Percentiles rank a stretch among this genome's conserved stretches.
These are phyloP conservation scores for Escarpia spicata DNA, from an alignment of 2,888 invertebrate species.

Conservation along the genomic window DNA sequence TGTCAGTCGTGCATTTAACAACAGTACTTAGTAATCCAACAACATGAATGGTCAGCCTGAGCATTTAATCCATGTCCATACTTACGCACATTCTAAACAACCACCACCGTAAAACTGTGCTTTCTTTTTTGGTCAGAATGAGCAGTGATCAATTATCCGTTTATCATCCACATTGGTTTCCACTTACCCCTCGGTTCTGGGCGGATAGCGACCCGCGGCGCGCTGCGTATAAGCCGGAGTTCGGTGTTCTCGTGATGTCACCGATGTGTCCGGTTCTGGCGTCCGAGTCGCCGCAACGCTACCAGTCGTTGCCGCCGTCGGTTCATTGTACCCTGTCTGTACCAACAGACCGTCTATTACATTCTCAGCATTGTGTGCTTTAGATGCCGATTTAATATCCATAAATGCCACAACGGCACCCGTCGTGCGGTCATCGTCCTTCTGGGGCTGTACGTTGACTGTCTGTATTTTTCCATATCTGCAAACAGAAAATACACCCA, in stretches of 20 bases:
- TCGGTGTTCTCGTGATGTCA: background rate
- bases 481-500: slow-evolving; percentile 60
- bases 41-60: background rate
- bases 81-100: background rate
- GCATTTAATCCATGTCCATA: background rate
- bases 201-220: background rate
- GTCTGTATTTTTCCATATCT: slow-evolving; percentile 98
- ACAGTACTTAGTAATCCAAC: background rate
- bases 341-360: slow-evolving; percentile 78
- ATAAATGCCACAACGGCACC: slow-evolving; percentile 74
- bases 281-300: background rate
- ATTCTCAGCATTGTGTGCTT: slow-evolving; percentile 90
- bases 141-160: background rate
- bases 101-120: background rate
- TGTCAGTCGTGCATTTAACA: background rate
- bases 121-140: background rate
- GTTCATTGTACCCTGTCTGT: slow-evolving; percentile 90
- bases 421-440: slow-evolving; percentile 45
- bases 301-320: slow-evolving; percentile 64
- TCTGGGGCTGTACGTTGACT: slow-evolving; percentile 84
- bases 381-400: slow-evolving; percentile 95
- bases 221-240: background rate
- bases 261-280: background rate
- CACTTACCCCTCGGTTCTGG: background rate
- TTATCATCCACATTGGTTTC: background rate